Percentiles rank a stretch among this genome's conserved stretches.
Evolutionary conservation across 1,140 invertebrate genomes (phyloP).

Genomic region (Lutraria rhynchaena): DNA sequence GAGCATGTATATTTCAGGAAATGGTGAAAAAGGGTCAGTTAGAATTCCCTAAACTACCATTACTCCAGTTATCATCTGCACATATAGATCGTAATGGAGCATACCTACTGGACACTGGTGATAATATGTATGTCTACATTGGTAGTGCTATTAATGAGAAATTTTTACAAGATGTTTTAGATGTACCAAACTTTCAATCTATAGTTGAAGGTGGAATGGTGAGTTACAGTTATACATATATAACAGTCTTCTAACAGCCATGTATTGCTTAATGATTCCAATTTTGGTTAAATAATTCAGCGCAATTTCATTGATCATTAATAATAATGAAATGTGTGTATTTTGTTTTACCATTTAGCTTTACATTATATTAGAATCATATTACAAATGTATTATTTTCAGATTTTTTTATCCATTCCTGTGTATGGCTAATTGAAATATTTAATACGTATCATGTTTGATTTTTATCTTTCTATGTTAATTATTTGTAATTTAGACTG

Average conservation of each 20-base stretch:
- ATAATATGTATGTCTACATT: conserved; percentile 93
- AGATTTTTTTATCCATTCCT: too few species aligned
- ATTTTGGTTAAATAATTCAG: background rate
- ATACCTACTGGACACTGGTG: conserved; percentile 95
- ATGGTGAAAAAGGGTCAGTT: conserved; percentile 54
- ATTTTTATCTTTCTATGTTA: too few species aligned
- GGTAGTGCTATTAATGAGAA: conserved; percentile 90
- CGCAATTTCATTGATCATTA: background rate
- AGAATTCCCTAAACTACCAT: conserved; percentile 82
- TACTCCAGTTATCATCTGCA: conserved; percentile 87
- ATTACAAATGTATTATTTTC: too few species aligned
- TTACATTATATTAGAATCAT: too few species aligned
- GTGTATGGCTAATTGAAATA: too few species aligned
- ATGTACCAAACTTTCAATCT: conserved; percentile 85
- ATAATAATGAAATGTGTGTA: background rate
- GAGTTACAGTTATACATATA: conserved; percentile 74
- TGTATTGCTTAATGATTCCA: background rate
- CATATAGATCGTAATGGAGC: conserved; percentile 93
- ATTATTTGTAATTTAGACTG: too few species aligned
- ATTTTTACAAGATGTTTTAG: conserved; percentile 90
- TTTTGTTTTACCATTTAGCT: background rate
- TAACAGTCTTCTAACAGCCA: too few species aligned
- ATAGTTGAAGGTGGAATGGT: conserved; percentile 87
- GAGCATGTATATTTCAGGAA: conserved; percentile 62
- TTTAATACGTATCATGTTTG: too few species aligned